phyloP scores from a whole-genome alignment of 2,888 invertebrate genomes.

The Acleris literana region DNA sequence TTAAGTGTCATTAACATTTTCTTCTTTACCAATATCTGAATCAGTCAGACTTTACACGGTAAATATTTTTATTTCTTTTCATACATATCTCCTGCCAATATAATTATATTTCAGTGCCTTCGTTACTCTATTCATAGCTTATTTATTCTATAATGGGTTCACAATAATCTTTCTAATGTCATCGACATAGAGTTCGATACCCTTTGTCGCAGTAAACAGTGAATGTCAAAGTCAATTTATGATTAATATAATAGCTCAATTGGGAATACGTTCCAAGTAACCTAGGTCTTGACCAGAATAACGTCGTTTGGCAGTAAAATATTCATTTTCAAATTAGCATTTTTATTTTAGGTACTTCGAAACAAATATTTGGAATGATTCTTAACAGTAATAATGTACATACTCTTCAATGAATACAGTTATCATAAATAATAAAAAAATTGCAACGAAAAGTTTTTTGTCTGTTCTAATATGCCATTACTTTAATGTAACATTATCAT shows the following conservation, averaged over 20 bases:
- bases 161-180: slow-evolving; percentile 33
- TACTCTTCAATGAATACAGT: too few species aligned
- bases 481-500: too few species aligned
- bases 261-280: slow-evolving; percentile 32
- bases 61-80: neutral
- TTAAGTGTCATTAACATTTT: too few species aligned
- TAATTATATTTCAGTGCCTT: slow-evolving; percentile 1
- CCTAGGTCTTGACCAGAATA: slow-evolving; percentile 17
- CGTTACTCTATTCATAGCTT: slow-evolving; percentile 10
- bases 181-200: slow-evolving; percentile 30
- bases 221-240: slow-evolving; percentile 36
- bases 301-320: slow-evolving; percentile 8
- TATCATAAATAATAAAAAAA: too few species aligned
- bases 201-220: slow-evolving; percentile 35
- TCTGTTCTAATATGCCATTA: too few species aligned
- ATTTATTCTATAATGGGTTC: slow-evolving; percentile 22
- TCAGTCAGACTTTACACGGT: too few species aligned
- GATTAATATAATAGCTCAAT: slow-evolving; percentile 32
- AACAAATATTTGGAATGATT: neutral
- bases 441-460: too few species aligned
- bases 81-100: neutral
- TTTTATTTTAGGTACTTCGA: neutral
- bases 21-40: too few species aligned
- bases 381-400: too few species aligned
- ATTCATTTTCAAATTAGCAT: slow-evolving; percentile 13